Evolutionary conservation across 1,140 invertebrate species (phyloP), one percentile per base, ranked within the genome.

Genomic region (Trichonephila clavipes): DNA sequence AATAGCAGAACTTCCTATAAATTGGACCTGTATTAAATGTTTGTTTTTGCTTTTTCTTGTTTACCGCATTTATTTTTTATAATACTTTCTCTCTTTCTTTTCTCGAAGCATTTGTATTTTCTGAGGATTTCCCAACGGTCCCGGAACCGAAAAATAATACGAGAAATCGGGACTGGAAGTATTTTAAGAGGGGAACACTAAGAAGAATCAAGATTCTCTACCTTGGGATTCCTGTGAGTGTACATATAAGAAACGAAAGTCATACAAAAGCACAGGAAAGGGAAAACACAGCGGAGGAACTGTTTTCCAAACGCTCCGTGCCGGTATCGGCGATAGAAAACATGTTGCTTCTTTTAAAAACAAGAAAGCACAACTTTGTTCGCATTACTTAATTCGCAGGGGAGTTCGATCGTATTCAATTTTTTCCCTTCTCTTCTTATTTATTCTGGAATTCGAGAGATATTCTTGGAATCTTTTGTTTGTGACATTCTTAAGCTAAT

Each of bases 11-110:
- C 21, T 58, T 77, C 28, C 12, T 77, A 21, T 24, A 83, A 83
- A 83, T 83, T 83, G 82, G 44, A 83, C 82, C 21, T 83, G 82
- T 83, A 58, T 51, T 59, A 59, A 83, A 77, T 77, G 72, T 77
- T 77, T 77, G 72, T 12, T 40, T 77, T 34, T 24, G 16, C 14
- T 40, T 40, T 51, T 51, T 64, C 72, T 77, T 77, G 72, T 77
- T 77, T 77, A 77, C 72, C 72, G 18, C 72, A 40, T 18, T 77
- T 77, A 34, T 34, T 77, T 28, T 40, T 77, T 34, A 28, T 28
- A 64, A 51, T 64, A 21, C 16, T 16, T 19, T 64, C 51, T 51
- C 5, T 1, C 21, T 1, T 64, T 64, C 34, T 28, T 40, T 34
- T 77, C 72, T 40, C 8, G 72, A 34, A 40, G 72, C 28, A 28